Evolutionary conservation across 2,888 invertebrate species (phyloP).

Genomic region (Ernsta delagoae): DNA sequence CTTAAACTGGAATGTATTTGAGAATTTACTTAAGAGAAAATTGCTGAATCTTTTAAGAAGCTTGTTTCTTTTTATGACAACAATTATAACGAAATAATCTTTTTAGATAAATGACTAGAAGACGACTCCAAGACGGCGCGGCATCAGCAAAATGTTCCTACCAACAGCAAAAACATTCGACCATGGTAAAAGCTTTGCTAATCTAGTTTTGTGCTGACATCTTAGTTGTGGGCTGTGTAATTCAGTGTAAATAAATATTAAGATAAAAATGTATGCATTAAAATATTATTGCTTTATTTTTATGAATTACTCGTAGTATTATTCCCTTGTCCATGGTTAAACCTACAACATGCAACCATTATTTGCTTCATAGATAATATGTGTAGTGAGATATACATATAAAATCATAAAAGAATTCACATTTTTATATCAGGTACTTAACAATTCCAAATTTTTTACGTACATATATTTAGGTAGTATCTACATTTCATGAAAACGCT

Average conservation of each 20-base stretch:
- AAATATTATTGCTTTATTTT: neutral
- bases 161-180: constrained; percentile 23
- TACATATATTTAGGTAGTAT: too few species aligned
- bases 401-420: neutral
- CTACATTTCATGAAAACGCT: too few species aligned
- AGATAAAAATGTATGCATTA: too few species aligned
- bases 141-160: constrained; percentile 13
- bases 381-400: neutral
- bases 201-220: constrained; percentile 26
- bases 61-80: neutral
- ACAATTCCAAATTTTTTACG: too few species aligned
- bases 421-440: neutral
- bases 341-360: too few species aligned
- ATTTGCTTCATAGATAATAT: too few species aligned
- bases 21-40: neutral
- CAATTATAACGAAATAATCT: neutral
- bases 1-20: neutral
- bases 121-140: neutral
- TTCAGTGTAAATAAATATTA: neutral
- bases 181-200: constrained; percentile 30
- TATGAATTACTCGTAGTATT: neutral
- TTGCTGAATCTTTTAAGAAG: neutral
- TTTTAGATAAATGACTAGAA: neutral
- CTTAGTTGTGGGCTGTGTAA: neutral
- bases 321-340: too few species aligned